These are phyloP conservation scores for Calycopis cecrops DNA, from an alignment of 1,140 invertebrate genomes.

Conservation along the genomic window DNA sequence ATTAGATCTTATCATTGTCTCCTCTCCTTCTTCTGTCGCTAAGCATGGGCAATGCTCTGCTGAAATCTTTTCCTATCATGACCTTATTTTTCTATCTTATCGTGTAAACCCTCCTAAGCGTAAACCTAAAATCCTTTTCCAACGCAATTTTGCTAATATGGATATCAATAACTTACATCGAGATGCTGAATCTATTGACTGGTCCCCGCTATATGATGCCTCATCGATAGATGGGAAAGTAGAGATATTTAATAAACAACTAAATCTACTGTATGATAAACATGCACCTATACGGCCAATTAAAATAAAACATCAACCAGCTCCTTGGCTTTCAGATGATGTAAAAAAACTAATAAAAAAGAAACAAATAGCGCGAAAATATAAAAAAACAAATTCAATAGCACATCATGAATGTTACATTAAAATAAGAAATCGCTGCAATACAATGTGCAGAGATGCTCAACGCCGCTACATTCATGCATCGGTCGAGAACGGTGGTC, in stretches of 20 bases:
- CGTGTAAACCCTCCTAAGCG: not conserved
- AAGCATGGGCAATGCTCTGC: not conserved
- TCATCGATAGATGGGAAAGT: not conserved
- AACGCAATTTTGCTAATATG: conserved; percentile 5
- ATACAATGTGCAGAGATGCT: too few relatives aligned
- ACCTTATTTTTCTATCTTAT: not conserved
- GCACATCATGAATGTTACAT: too few relatives aligned
- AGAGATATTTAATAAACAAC: not conserved
- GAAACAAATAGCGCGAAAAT: too few relatives aligned
- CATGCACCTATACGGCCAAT: too few relatives aligned
- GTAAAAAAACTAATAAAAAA: too few relatives aligned
- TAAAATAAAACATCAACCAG: too few relatives aligned
- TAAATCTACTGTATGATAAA: not conserved
- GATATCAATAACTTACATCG: not conserved
- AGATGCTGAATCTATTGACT: not conserved
- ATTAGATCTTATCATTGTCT: not conserved
- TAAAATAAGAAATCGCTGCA: too few relatives aligned
- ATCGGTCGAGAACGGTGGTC: too few relatives aligned
- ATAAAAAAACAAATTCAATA: too few relatives aligned
- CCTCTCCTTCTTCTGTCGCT: not conserved
- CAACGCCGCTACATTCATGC: too few relatives aligned
- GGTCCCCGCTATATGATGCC: not conserved
- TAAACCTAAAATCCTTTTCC: not conserved
- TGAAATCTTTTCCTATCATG: too few relatives aligned
- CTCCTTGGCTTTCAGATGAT: too few relatives aligned